Base-by-base conservation (phyloP, 2,888 invertebrate species). In the Pseudococcus viburni region DNA sequence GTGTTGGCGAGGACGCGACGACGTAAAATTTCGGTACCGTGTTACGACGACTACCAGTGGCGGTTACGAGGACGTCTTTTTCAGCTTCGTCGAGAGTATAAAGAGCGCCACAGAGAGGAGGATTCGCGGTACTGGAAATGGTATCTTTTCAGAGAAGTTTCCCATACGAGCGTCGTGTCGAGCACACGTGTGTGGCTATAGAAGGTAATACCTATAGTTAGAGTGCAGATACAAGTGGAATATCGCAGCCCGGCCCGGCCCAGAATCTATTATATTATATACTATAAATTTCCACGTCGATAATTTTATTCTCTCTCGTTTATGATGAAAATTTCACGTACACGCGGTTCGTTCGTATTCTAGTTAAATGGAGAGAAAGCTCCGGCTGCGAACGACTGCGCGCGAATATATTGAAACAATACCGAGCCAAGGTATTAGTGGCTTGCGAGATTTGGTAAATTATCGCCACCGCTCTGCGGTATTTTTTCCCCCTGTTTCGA, bases 231-330 rank as follows among this genome's bases (percentile, higher is more conserved):
- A 51, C 51, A 51, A 51, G 55, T 55, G n/a, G 55, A 55, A 55
- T 55, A 55, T 55, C 55, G 55, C 55, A 4, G 55, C 42, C 42
- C 42, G 9, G 3, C 39, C 39, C 39, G 39, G 9, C 55, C 5
- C 55, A n/a, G 55, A 17, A 55, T 55, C 55, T 55, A 55, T 55
- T 55, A 55, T 55, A 55, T 55, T 55, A 55, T 55, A 55, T 17
- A 55, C 55, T 55, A 55, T 55, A 55, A 55, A 55, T 55, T 55
- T 55, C 55, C 55, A 55, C 55, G n/a, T 55, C 55, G 55, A 55
- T 55, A 55, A 55, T 55, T 55, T 55, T 55, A 55, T 55, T 55
- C 55, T n/a, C 55, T 55, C 55, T 55, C n/a, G 55, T 55, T 55
- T 55, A 55, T 55, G 55, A n/a, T 55, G 55, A 55, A 55, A 55